Evolutionary conservation across 92 coral and sea anemone genomes (phyloP).

Genomic region (Isaurus tuberculatus): DNA sequence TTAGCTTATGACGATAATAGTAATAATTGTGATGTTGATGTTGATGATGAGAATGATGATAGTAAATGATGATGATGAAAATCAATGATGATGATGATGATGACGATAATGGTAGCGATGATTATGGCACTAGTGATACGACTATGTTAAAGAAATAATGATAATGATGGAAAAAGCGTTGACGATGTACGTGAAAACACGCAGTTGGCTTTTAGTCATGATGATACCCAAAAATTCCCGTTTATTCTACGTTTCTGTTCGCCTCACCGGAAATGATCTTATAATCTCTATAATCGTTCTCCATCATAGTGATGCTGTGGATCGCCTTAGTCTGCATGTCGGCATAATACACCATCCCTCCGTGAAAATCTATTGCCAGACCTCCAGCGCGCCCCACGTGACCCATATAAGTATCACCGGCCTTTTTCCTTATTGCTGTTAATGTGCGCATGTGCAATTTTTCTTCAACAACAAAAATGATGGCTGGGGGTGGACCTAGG

Average conservation of each 20-base stretch:
- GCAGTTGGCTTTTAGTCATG: not conserved
- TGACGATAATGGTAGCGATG: not conserved
- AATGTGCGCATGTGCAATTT: conserved; percentile 15
- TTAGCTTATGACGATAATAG: too few species aligned
- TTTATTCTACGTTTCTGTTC: not conserved
- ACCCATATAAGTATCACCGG: not conserved
- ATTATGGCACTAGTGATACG: not conserved
- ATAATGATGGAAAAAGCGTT: not conserved
- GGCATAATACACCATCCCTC: conserved; percentile 24
- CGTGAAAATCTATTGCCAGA: conserved; percentile 19
- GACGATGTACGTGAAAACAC: not conserved
- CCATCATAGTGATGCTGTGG: conserved; percentile 6
- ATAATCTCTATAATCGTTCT: conserved; percentile 14
- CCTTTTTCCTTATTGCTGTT: not conserved
- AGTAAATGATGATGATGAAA: not conserved
- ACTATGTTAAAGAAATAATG: not conserved
- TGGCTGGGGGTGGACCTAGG: conserved; percentile 13
- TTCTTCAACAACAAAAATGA: conserved; percentile 13
- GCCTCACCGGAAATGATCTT: conserved; percentile 22
- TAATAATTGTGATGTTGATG: not conserved
- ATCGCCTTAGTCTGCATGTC: conserved; percentile 33
- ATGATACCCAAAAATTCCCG: not conserved
- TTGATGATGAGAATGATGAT: not conserved
- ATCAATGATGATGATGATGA: not conserved
- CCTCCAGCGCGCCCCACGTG: conserved; percentile 41